Base-by-base conservation (phyloP, 2,888 invertebrate genomes). In the Noctua janthina region DNA sequence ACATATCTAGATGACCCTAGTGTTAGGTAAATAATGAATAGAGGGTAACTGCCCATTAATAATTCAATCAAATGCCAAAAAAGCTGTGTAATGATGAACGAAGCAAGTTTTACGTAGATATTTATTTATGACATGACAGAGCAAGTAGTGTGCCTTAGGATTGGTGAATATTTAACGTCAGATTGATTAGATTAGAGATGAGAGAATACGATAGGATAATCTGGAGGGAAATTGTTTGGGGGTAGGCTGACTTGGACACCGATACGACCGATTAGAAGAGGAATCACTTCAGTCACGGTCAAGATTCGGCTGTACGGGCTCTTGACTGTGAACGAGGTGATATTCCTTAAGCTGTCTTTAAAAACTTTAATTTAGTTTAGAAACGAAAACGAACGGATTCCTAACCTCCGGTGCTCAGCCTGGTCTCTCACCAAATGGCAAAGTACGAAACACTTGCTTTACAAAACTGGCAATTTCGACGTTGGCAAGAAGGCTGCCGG, bases 211-310 rank as follows among this genome's bases (percentile, higher is more conserved):
- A 17, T 43, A 51, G 39, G 35, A 64, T 54, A 54, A 66, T 64
- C 56, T 8, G 4, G 15, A 46, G 6, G 17, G n/a, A 46, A 66
- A 56, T 39, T 49, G 20, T 35, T 23, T 39, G 56, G 56, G 49
- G 78, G 29, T 51, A 43, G 13, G 8, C 68, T 23, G 20, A 67
- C 17, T 39, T 20, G 10, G 23, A 17, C 51, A 6, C 23, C 11
- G 43, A 78, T 56, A 29, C 39, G 51, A 59, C 59, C 59, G 78
- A 78, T 78, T 69, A 59, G 39, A 17, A 76, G 54, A 67, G 11
- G 7, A 59, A 78, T 10, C 20, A n/a, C 43, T 29, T 17, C 23
- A 6, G 78, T 78, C 49, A 77, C 23, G 78, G 49, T 68, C 56
- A 76, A 67, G 35, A n/a, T 39, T 20, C 10, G 17, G 17, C 3